Evolutionary conservation across 2,113 vertebrate genomes (phyloP), one percentile per base, ranked within the genome.

Genomic region (Pygoscelis adeliae): DNA sequence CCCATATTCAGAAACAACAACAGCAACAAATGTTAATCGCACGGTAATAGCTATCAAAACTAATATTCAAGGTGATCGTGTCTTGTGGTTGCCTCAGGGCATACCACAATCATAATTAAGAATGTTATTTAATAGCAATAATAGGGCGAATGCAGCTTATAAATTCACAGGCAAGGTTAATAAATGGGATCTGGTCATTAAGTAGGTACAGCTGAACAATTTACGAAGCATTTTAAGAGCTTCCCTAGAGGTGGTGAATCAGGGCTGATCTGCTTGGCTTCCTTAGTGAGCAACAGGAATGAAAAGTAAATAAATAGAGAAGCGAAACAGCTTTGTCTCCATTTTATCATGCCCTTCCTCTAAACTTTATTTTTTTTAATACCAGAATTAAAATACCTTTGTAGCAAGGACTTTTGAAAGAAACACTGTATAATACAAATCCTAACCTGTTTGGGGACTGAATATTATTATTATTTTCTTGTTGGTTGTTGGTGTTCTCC

Each of bases 211-310:
- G 46, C 20, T 56, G 66, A 85, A 82, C 40, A 76, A 76, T 79
- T 94, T 78, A 52, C 61, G 50, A 93, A 78, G 44, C 18, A 56
- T 83, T 83, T 93, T 76, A 84, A 79, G 70, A 94, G 53, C 36
- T 87, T 93, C 46, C 40, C 40, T 65, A 55, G 81, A 65, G 23
- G 21, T 42, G 13, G 29, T 83, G 47, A 95, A 73, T 88, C 50
- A 50, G 13, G 56, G 32, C 10, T 63, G 38, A 67, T 82, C 32
- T 66, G 34, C 30, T 82, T 87, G 40, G 20, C 49, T 93, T 30
- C 21, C 69, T 66, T 18, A 85, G 34, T 23, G 29, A 91, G n/a
- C 53, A 89, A 50, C 19, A 91, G 46, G n/a, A 90, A 59, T 47
- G 6, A 42, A 52, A 96, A 89, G 59, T 10, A 81, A 93, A n/a